A percentile compares a stretch with the other conserved stretches of the same genome.
These are phyloP conservation scores for Drosophila nigricruria DNA, from an alignment of 2,888 invertebrate genomes.

Conservation along the genomic window DNA sequence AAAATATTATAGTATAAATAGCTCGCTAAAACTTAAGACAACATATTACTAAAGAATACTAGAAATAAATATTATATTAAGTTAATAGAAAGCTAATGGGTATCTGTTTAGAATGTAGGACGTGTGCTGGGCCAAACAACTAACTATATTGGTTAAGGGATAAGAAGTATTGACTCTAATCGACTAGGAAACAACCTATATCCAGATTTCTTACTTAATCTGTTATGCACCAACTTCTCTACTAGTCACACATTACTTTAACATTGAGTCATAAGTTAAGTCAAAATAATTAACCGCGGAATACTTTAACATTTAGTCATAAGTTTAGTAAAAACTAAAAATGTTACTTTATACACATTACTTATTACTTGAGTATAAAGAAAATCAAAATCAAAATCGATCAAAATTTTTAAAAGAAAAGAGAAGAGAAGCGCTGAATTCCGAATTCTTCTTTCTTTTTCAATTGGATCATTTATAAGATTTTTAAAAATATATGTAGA, in stretches of 20 bases:
- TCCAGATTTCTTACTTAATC: neutral
- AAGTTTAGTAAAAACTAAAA: neutral
- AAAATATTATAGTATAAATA: neutral
- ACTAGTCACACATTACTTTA: neutral
- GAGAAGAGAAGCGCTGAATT: no score
- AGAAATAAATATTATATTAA: conserved; percentile 1
- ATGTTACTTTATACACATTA: neutral
- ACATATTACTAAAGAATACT: neutral
- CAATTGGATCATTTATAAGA: neutral
- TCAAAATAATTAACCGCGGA: no score
- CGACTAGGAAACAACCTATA: neutral
- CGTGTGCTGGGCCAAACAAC: conserved; percentile 32
- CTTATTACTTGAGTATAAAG: no score
- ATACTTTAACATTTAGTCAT: no score
- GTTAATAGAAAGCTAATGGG: conserved; percentile 18
- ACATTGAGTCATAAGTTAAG: neutral
- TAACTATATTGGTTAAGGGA: conserved; percentile 1
- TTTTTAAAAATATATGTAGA: neutral
- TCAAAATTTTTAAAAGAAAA: no score
- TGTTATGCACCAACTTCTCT: neutral
- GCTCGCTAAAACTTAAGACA: conserved; percentile 4
- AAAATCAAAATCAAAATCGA: no score
- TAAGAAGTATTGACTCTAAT: neutral
- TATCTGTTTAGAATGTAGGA: conserved; percentile 17
- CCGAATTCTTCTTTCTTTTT: no score